Base-by-base conservation (phyloP, 2,113 vertebrate species). In the Pelmatolapia mariae region DNA sequence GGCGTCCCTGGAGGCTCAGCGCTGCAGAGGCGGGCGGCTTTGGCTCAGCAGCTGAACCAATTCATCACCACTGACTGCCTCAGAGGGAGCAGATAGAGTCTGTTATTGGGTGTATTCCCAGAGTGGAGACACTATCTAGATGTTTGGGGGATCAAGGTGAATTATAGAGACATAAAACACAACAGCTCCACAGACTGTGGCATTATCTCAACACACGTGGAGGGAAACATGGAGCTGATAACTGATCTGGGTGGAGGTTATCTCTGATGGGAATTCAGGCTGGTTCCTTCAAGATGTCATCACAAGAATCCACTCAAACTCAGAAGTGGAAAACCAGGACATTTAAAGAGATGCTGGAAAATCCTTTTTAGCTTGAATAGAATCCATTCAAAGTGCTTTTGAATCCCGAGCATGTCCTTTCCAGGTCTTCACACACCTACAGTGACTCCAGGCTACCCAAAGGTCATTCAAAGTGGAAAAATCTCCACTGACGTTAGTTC, bases 61-160 rank as follows among this genome's bases (percentile, higher is more conserved):
- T 89, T 88, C 83, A 89, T 92, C 89, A 87, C 47, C 40, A 22
- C 61, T 2, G 61, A 22, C 47, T 2, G 47, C 45, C 50, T 57
- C 80, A 8, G 19, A 83, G 61, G 85, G 52, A 45, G 38, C 26
- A 76, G 71, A 85, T 18, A 57, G 82, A 63, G 81, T 40, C 4
- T 26, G 81, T 59, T 59, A 68, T 57, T 59, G 19, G 38, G 29
- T 19, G 59, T 56, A 29, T 84, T 66, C 78, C 7, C 8, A 40
- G 29, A 45, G 40, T 54, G 45, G 61, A 47, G 40, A 68, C 85
- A 45, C 61, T 86, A 56, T 87, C 68, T 31, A 9, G 52, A 50
- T 66, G 81, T 57, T 85, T 84, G 33, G 22, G 63, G 38, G 50
- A 38, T 81, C 22, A 2, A 68, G 82, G 66, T 56, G 47, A 80